Base-by-base conservation (phyloP, 2,888 invertebrate species). In the Dinocampus coccinellae region DNA sequence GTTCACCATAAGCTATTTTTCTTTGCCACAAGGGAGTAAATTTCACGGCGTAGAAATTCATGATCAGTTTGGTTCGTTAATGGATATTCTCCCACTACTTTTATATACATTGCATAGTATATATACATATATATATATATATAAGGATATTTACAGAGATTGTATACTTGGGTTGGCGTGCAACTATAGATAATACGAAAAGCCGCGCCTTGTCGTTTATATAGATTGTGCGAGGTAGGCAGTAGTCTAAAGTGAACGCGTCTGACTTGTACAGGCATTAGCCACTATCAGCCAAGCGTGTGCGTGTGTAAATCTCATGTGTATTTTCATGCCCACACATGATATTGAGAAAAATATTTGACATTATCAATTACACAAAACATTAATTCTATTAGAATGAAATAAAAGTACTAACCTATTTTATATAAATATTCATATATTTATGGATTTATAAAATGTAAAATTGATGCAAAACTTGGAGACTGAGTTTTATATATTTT, bases 281-380 rank as follows among this genome's bases (percentile, higher is more conserved):
- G 64, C 63, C 58, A 63, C 70, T 70, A 70, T 70, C 70, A 64
- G 70, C 63, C 69, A n/a, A 55, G 61, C 57, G 63, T 64, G 55
- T 22, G 57, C 63, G 64, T 63, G n/a, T 47, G 55, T n/a, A n/a
- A n/a, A n/a, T n/a, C n/a, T n/a, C 63, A 16, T 57, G 64, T 10
- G 63, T 26, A 52, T 16, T 47, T 47, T 47, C 16, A 47, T 47
- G 16, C 20, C 3, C 47, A 16, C 16, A n/a, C 47, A n/a, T n/a
- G n/a, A n/a, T n/a, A n/a, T n/a, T n/a, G n/a, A n/a, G n/a, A n/a
- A n/a, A n/a, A n/a, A n/a, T n/a, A n/a, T n/a, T n/a, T n/a, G n/a
- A n/a, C n/a, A n/a, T n/a, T n/a, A n/a, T n/a, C n/a, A n/a, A n/a
- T n/a, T n/a, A n/a, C n/a, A n/a, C n/a, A n/a, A n/a, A n/a, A n/a